phyloP scores from a whole-genome alignment of 2,888 invertebrate species.

The Sericinus montela region DNA sequence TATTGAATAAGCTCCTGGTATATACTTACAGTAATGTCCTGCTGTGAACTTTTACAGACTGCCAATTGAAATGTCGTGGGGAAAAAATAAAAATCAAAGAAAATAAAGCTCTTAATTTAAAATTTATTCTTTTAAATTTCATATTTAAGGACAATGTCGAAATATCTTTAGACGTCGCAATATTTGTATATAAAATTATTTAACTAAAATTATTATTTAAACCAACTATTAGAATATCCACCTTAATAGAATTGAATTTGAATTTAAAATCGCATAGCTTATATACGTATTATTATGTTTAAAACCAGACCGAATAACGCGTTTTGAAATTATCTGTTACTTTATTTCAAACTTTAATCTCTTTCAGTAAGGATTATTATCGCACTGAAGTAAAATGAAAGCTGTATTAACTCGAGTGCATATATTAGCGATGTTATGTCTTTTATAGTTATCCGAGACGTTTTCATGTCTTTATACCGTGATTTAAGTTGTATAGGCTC shows the following conservation, averaged over 20 bases:
- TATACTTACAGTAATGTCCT: no score
- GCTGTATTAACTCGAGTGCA: slow-evolving; percentile 13
- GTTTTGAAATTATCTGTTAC: not conserved
- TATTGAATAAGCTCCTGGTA: no score
- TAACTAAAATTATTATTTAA: not conserved
- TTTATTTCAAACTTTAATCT: slow-evolving; percentile 19
- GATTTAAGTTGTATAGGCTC: slow-evolving; percentile 9
- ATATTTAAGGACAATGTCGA: not conserved
- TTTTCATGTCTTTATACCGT: slow-evolving; percentile 32
- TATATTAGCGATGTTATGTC: slow-evolving; percentile 28
- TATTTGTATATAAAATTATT: slow-evolving; percentile 4
- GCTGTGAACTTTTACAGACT: no score
- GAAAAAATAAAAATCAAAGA: no score
- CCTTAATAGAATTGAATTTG: not conserved
- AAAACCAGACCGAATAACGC: not conserved
- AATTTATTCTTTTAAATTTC: not conserved
- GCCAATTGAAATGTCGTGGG: no score
- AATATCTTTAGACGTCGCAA: slow-evolving; percentile 2
- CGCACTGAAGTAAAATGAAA: not conserved
- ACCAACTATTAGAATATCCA: not conserved
- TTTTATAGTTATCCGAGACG: slow-evolving; percentile 28
- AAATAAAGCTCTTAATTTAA: not conserved
- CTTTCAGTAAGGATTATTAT: slow-evolving; percentile 11
- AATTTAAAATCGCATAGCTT: not conserved
- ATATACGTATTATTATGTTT: not conserved